These are phyloP conservation scores for Rotaria macrura DNA, from an alignment of 2,888 invertebrate genomes.

Conservation along the genomic window DNA sequence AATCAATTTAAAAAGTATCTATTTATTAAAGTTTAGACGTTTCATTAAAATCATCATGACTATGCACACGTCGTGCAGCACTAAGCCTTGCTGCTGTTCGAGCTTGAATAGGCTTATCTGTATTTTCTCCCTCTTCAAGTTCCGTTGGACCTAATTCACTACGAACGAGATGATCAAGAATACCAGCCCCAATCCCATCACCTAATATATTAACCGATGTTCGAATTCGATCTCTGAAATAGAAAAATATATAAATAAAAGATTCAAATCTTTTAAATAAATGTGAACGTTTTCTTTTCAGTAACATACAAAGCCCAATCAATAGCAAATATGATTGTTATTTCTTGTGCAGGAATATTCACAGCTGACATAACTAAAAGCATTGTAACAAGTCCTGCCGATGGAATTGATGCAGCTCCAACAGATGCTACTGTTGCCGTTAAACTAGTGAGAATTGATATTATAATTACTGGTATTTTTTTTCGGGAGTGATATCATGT, in stretches of 20 bases:
- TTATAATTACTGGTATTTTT: too few species aligned
- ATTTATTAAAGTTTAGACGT: neutral
- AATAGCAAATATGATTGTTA: conserved; percentile 59
- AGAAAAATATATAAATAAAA: too few species aligned
- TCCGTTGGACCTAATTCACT: conserved; percentile 43
- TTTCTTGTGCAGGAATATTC: conserved; percentile 58
- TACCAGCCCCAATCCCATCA: conserved; percentile 56
- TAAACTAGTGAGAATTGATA: conserved; percentile 45
- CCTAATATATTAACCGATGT: conserved; percentile 56
- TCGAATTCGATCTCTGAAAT: conserved; percentile 53
- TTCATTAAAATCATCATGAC: neutral
- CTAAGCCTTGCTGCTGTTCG: neutral
- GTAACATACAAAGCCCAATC: conserved; percentile 60
- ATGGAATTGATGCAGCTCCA: conserved; percentile 60
- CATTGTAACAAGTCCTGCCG: conserved; percentile 61
- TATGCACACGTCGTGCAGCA: neutral
- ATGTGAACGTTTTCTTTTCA: too few species aligned
- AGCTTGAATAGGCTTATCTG: neutral
- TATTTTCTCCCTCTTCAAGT: neutral
- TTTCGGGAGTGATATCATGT: neutral
- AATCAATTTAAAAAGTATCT: neutral
- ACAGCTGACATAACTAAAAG: conserved; percentile 59
- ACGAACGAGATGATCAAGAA: conserved; percentile 53
- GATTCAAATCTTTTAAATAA: too few species aligned
- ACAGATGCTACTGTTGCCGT: conserved; percentile 61